Evolutionary conservation across 37 sponge, comb jelly and placozoan genomes (phyloP).

Genomic region (Dysidea cf. avara): DNA sequence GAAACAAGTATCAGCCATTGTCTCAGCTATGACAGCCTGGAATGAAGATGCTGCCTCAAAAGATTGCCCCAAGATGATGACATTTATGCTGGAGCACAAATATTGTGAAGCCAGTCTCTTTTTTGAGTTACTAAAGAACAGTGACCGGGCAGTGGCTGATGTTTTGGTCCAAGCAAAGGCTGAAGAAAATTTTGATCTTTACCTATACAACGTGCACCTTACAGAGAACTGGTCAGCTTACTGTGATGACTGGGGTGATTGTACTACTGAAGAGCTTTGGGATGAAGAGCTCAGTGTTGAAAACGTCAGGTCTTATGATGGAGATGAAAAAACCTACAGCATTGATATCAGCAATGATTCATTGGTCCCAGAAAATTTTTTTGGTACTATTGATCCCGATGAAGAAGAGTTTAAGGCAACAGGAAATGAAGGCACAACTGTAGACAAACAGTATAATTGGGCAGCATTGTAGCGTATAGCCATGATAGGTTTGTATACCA

Average conservation of each 20-base stretch:
- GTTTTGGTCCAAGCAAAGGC: not conserved
- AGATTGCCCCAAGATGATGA: constrained; percentile 12
- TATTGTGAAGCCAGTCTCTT: constrained; percentile 38
- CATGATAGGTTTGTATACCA: too few species aligned
- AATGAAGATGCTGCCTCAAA: not conserved
- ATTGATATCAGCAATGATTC: not conserved
- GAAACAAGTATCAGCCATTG: not conserved
- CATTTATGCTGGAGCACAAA: constrained; percentile 27
- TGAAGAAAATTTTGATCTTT: constrained; percentile 26
- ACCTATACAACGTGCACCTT: not conserved
- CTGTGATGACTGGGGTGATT: too few species aligned
- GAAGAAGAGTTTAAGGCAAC: not conserved
- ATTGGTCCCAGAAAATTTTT: constrained; percentile 2
- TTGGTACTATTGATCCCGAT: constrained; percentile 4
- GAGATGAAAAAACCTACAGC: too few species aligned
- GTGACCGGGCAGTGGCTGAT: constrained; percentile 30
- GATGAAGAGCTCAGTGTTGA: too few species aligned
- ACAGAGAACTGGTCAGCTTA: constrained; percentile 1
- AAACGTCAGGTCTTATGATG: too few species aligned
- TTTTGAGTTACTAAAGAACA: constrained; percentile 27
- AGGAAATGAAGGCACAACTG: constrained; percentile 19
- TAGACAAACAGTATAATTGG: constrained; percentile 14
- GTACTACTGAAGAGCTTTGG: too few species aligned
- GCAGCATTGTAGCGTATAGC: constrained; percentile 11
- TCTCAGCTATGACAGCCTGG: constrained; percentile 14